Evolutionary conservation across 2,888 invertebrate species (phyloP).

Genomic region (Iphiclides podalirius): DNA sequence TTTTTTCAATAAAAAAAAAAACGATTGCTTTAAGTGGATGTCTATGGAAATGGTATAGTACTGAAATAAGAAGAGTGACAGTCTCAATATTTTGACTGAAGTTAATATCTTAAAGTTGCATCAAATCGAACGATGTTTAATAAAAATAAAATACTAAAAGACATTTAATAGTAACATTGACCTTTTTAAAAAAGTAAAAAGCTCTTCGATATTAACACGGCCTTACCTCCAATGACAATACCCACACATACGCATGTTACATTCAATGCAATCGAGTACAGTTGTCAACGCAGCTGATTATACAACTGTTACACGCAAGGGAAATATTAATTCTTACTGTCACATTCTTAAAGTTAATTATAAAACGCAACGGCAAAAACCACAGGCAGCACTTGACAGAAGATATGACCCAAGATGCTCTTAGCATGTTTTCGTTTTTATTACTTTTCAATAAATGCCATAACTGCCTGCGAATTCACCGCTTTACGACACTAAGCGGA

Average conservation of each 20-base stretch:
- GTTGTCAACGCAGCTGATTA: conserved; percentile 14
- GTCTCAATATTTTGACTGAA: too few species aligned
- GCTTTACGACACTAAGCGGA: neutral
- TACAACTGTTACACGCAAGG: neutral
- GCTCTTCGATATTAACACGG: neutral
- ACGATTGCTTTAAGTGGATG: too few species aligned
- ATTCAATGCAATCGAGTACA: conserved; percentile 14
- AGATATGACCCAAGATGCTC: neutral
- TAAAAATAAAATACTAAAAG: neutral
- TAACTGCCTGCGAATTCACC: neutral
- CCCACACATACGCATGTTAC: neutral
- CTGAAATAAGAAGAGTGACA: too few species aligned
- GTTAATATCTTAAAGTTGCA: too few species aligned
- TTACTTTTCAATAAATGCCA: neutral
- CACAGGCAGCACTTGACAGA: neutral
- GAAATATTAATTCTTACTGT: neutral
- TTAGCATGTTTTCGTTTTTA: conserved; percentile 2
- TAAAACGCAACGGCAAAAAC: neutral
- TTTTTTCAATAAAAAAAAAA: too few species aligned
- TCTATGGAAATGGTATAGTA: too few species aligned
- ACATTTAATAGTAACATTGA: neutral
- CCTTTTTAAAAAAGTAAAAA: neutral
- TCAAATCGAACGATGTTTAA: neutral
- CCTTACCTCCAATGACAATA: conserved; percentile 3
- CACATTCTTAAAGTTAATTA: neutral